These are phyloP conservation scores for Globicephala melas DNA, from an alignment of 2,113 vertebrate species.

Conservation along the genomic window DNA sequence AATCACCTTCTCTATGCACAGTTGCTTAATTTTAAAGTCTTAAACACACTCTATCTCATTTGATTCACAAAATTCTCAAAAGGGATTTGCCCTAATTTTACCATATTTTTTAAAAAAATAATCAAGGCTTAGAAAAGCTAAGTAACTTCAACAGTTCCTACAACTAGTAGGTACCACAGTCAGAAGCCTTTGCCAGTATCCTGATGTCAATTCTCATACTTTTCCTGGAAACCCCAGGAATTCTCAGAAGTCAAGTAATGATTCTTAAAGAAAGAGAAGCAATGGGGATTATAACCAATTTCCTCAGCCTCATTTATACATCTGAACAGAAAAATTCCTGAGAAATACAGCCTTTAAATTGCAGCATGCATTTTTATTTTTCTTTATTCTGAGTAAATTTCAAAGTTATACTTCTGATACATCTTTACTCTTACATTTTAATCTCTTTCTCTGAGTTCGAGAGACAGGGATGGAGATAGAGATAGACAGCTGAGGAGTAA, in stretches of 20 bases:
- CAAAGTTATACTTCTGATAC: neutral
- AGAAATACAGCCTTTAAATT: neutral
- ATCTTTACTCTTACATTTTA: neutral
- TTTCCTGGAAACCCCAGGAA: neutral
- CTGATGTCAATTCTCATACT: neutral
- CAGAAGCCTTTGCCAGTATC: neutral
- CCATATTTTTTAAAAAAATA: neutral
- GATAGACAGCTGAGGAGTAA: neutral
- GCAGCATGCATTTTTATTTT: neutral
- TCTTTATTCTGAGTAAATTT: neutral
- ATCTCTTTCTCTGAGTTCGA: neutral
- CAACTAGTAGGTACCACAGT: neutral
- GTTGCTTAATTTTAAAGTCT: neutral
- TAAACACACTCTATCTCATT: neutral
- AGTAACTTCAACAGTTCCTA: neutral
- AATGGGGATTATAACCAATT: neutral
- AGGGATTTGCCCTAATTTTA: neutral
- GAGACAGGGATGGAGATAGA: neutral
- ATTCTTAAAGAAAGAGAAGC: neutral
- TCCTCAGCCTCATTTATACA: neutral
- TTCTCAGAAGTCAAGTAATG: neutral
- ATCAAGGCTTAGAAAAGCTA: neutral
- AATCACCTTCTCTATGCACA: neutral
- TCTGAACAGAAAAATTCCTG: neutral
- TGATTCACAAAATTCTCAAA: neutral